Base-by-base conservation (phyloP, 2,797 vertebrate species). In the Crenuchus spilurus region DNA sequence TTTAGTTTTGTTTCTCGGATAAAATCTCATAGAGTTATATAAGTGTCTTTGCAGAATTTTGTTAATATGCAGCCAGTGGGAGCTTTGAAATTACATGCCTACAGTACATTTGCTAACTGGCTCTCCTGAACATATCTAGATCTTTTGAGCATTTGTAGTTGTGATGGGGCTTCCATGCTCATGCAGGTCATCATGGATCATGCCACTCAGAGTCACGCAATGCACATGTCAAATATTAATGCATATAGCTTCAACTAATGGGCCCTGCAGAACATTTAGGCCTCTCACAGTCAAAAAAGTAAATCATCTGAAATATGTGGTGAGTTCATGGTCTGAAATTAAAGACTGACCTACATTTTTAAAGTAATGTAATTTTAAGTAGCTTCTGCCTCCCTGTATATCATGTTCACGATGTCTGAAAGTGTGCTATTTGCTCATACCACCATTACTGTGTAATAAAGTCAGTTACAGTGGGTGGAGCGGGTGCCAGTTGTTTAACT, bases 211-310 rank as follows among this genome's bases (percentile, higher is more conserved):
- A 57, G 52, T 30, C 49, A 52, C 49, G 49, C 49, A 52, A 2
- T 26, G 49, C 22, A 51, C 48, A 4, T 57, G 26, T 57, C 30
- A 57, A 57, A 57, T 57, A 57, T 57, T 57, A 30, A 57, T 57
- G 52, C 16, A 3, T 2, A 5, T 10, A 10, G 30, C 14, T 57
- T 8, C 31, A 31, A 31, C 52, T 57, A 57, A 57, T 57, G 52
- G 28, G 7, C 10, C 9, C 14, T 4, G 31, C 49, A 28, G 49
- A 52, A 52, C 28, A 52, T 28, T 52, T 28, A 31, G 14, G 8
- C 26, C 30, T 33, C 11, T 2, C 4, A n/a, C 52, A 31, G 26
- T 16, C n/a, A 6, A 2, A n/a, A 31, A 54, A 30, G n/a, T n/a
- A 26, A 24, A 2, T n/a, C 13, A 52, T 2, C n/a, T 8, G 24